These are phyloP conservation scores for Megastigmus dorsalis DNA, from an alignment of 2,888 invertebrate genomes.

Conservation along the genomic window DNA sequence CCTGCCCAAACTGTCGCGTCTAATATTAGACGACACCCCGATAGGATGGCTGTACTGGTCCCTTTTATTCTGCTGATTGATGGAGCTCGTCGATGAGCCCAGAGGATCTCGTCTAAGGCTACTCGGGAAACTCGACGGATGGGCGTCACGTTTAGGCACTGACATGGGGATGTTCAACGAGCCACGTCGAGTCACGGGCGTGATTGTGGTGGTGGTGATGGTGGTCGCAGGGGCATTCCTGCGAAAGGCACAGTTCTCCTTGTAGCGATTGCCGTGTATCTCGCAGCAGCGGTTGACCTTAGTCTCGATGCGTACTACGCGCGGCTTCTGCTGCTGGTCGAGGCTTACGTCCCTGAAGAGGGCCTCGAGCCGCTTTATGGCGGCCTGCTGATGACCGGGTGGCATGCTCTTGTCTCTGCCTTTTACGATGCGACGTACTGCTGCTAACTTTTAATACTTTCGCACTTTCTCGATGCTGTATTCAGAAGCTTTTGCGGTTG, in stretches of 20 bases:
- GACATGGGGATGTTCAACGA: constrained; percentile 79
- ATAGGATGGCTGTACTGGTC: constrained; percentile 53
- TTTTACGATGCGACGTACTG: no score
- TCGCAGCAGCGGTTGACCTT: constrained; percentile 82
- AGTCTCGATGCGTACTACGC: constrained; percentile 74
- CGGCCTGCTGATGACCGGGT: constrained; percentile 78
- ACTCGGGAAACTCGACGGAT: constrained; percentile 84
- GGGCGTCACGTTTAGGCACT: constrained; percentile 77
- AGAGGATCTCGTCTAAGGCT: constrained; percentile 79
- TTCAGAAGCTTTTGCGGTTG: no score
- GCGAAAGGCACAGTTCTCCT: constrained; percentile 73
- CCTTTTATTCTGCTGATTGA: constrained; percentile 65
- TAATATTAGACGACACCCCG: constrained; percentile 58
- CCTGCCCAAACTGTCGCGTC: constrained; percentile 74
- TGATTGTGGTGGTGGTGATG: constrained; percentile 74
- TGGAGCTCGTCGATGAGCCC: constrained; percentile 71
- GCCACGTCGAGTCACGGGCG: constrained; percentile 75
- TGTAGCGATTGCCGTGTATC: constrained; percentile 79
- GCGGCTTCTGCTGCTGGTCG: constrained; percentile 66
- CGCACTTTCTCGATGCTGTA: no score
- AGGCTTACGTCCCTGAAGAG: constrained; percentile 82
- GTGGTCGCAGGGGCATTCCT: constrained; percentile 68
- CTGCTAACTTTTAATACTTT: no score
- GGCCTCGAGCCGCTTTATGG: constrained; percentile 83
- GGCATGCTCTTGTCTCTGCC: constrained; percentile 60